Percentiles rank a stretch among this genome's conserved stretches.
Conservation (phyloP, 2,797 vertebrate species). For the Gallinago nigripennis region DNA sequence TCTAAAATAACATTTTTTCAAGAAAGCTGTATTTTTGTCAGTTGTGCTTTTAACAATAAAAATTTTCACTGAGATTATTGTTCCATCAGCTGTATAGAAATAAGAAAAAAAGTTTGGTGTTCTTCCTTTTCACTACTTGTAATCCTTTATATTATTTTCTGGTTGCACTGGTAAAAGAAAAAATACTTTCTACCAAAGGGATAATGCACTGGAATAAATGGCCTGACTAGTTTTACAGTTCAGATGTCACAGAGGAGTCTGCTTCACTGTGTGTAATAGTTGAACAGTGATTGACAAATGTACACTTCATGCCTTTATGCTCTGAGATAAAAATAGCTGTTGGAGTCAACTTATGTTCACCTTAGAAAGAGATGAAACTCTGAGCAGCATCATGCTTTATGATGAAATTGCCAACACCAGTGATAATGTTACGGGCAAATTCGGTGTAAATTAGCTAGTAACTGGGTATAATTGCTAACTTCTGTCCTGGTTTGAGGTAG, state of each 20-base stretch:
- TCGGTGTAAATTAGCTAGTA: not conserved
- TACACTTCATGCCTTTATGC: not conserved
- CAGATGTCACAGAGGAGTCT: not conserved
- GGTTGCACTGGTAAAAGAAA: not conserved
- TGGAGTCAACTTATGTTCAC: not conserved
- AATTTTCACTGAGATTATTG: not conserved
- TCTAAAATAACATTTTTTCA: not conserved
- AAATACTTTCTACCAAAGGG: not conserved
- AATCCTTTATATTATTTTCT: not conserved
- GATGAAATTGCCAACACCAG: not conserved
- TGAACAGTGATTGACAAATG: not conserved
- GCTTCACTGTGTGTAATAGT: not conserved
- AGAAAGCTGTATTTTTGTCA: not conserved
- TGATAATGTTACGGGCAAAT: not conserved
- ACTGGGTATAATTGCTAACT: not conserved
- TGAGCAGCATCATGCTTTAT: not conserved
- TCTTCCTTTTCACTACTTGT: not conserved
- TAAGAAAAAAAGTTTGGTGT: not conserved
- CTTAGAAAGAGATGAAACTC: not conserved
- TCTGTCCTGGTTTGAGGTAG: not conserved
- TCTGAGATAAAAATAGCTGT: not conserved
- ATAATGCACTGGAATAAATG: not conserved
- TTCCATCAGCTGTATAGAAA: not conserved
- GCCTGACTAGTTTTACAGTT: not conserved
- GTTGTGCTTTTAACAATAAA: not conserved